These are phyloP conservation scores for Euplagia quadripunctaria DNA, from an alignment of 2,888 invertebrate genomes.

Conservation along the genomic window DNA sequence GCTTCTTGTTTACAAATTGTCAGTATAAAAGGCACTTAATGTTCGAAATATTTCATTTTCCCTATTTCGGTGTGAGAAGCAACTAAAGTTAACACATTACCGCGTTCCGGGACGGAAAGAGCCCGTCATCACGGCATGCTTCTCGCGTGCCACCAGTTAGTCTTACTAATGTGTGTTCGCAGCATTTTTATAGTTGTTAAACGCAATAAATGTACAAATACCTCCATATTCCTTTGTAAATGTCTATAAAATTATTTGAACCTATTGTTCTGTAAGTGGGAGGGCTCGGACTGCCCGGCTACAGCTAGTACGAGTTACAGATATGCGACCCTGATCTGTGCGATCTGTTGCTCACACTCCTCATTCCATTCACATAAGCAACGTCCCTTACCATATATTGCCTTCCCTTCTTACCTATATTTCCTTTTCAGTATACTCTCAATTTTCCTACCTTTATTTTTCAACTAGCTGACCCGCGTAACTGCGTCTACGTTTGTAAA, in stretches of 20 bases:
- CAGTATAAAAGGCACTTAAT: conserved; percentile 38
- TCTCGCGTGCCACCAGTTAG: conserved; percentile 74
- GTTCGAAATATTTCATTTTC: conserved; percentile 51
- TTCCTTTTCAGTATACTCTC: too few species aligned
- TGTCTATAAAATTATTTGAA: conserved; percentile 60
- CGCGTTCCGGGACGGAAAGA: conserved; percentile 44
- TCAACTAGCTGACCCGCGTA: too few species aligned
- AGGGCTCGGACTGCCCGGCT: too few species aligned
- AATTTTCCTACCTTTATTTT: too few species aligned
- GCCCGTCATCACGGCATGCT: conserved; percentile 67
- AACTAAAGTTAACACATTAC: conserved; percentile 55
- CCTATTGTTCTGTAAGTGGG: conserved; percentile 53
- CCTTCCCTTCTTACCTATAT: too few species aligned
- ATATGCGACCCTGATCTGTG: too few species aligned
- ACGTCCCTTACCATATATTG: too few species aligned
- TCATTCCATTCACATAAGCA: too few species aligned
- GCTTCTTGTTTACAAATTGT: conserved; percentile 25
- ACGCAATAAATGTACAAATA: conserved; percentile 70
- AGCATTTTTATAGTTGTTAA: conserved; percentile 78
- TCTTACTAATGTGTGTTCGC: conserved; percentile 77
- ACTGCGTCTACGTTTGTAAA: too few species aligned
- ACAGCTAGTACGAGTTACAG: too few species aligned
- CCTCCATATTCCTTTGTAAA: conserved; percentile 39
- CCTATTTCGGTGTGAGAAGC: conserved; percentile 49
- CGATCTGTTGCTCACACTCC: too few species aligned